Evolutionary conservation across 2,888 invertebrate species (phyloP).

Genomic region (Incurvaria masculella): DNA sequence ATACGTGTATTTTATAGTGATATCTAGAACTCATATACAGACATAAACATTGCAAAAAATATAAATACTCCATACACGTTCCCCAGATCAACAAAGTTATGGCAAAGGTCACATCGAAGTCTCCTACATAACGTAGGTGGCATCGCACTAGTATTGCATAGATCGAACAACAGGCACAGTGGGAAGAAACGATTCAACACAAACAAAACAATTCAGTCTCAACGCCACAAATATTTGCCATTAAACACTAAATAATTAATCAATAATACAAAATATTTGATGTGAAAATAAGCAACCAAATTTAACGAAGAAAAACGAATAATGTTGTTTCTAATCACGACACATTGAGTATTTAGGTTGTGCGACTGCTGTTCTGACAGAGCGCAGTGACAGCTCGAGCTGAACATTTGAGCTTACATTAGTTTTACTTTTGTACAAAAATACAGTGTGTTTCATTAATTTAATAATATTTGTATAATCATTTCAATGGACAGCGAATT

Average conservation of each 20-base stretch:
- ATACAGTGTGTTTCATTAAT: slow-evolving; percentile 27
- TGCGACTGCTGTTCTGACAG: not conserved
- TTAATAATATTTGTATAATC: not conserved
- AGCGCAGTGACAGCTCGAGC: not conserved
- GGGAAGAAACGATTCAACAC: slow-evolving; percentile 44
- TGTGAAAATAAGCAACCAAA: slow-evolving; percentile 23
- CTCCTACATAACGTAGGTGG: not conserved
- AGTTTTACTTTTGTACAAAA: slow-evolving; percentile 39
- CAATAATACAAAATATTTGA: not conserved
- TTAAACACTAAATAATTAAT: not conserved
- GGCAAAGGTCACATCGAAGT: not conserved
- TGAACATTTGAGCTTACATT: no score
- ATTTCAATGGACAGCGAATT: not conserved
- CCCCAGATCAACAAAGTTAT: slow-evolving; percentile 23
- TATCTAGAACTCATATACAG: slow-evolving; percentile 51
- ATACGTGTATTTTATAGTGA: slow-evolving; percentile 18
- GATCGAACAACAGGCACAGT: slow-evolving; percentile 4
- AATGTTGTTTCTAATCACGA: not conserved
- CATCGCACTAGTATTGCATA: not conserved
- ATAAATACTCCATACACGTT: slow-evolving; percentile 31
- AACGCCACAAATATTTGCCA: slow-evolving; percentile 40
- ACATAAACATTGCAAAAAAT: slow-evolving; percentile 41
- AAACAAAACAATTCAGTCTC: slow-evolving; percentile 58
- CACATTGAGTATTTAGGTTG: slow-evolving; percentile 1
- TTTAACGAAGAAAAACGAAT: slow-evolving; percentile 26